These are phyloP conservation scores for Phrynocephalus versicolor DNA, from an alignment of 2,113 vertebrate species.

Conservation along the genomic window DNA sequence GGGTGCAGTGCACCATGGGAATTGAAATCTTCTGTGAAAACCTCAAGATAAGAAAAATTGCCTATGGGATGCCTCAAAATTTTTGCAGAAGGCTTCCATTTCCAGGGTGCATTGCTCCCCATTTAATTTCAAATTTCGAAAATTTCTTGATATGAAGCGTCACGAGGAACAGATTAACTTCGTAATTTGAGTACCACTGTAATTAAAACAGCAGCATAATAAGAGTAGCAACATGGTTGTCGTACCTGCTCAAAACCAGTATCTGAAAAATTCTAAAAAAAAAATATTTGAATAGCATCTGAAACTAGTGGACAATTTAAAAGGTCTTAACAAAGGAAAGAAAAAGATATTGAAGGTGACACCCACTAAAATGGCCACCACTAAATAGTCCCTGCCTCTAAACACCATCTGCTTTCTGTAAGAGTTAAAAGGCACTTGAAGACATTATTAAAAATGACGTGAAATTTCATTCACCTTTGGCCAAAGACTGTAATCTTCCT, in stretches of 20 bases:
- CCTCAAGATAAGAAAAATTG: no score
- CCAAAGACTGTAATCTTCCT: conserved; percentile 5
- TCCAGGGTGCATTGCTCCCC: no score
- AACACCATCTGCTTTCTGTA: not conserved
- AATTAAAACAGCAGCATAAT: not conserved
- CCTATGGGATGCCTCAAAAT: no score
- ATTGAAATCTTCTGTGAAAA: no score
- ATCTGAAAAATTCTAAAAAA: not conserved
- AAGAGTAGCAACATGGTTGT: not conserved
- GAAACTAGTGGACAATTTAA: not conserved
- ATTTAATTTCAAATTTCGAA: no score
- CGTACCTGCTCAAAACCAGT: not conserved
- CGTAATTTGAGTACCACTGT: no score
- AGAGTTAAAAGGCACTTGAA: not conserved
- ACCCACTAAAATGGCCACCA: not conserved
- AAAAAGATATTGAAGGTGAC: not conserved
- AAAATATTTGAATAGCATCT: not conserved
- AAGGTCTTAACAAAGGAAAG: not conserved
- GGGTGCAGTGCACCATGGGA: no score
- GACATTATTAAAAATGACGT: not conserved
- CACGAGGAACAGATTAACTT: no score
- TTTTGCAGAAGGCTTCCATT: no score
- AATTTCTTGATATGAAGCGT: no score
- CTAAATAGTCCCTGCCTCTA: not conserved
- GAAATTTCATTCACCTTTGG: not conserved